Base-by-base conservation (phyloP, 2,888 invertebrate genomes). In the Danaus chrysippus region DNA sequence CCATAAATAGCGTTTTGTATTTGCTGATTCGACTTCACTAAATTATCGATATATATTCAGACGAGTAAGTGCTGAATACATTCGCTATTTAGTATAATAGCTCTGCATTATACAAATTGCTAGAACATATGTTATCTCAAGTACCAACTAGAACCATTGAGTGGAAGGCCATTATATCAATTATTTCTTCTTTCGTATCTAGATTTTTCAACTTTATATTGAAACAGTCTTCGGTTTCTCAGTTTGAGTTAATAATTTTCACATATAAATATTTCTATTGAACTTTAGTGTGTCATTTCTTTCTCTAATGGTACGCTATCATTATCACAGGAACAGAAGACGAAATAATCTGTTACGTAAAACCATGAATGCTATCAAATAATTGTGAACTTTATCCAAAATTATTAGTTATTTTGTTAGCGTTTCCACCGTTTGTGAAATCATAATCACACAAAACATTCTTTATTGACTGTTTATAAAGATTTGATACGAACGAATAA, bases 101-200 rank as follows among this genome's bases (percentile, higher is more conserved):
- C 49, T 17, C 49, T 49, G 17, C 49, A 49, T 49, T 49, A 49
- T 49, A 49, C 49, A 49, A 49, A 49, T 49, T 49, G 49, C 49
- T 17, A 49, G 49, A 49, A 49, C 49, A 49, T 49, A 49, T 49
- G 49, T 49, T 49, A 49, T 49, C 17, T 11, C 49, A 49, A 49
- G 49, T 49, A 49, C 49, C 49, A 17, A 49, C 49, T 17, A 49
- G 17, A 49, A 17, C 10, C 49, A 17, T 15, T 49, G 49, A 49
- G 49, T 49, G 49, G 49, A 49, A 17, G 49, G 49, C 49, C 17
- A 49, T 49, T 49, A 49, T 49, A 49, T 17, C 49, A 49, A 49
- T 49, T 49, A 49, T 49, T 49, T 49, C 49, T 49, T 49, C 49
- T 49, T 17, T n/a, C 17, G 17, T 49, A 17, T 49, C 49, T 15